Evolutionary conservation across 2,113 vertebrate species (phyloP).

Genomic region (Brachypodius melanocephalos): DNA sequence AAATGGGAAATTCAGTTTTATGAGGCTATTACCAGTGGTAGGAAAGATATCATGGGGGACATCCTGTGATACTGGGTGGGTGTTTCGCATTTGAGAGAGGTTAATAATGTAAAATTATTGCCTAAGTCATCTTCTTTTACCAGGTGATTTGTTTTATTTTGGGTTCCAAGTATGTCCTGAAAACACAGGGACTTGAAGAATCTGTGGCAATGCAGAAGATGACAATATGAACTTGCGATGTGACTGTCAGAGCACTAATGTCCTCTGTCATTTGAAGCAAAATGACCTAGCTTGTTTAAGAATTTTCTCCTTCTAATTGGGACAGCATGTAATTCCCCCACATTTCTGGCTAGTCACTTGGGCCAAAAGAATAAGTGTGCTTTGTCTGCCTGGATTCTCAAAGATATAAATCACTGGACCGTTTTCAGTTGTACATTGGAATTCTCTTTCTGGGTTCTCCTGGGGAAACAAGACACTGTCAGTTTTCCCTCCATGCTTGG

Average conservation of each 20-base stretch:
- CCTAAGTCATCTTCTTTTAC: not conserved
- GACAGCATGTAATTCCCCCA: not conserved
- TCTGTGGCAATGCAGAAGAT: not conserved
- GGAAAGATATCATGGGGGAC: not conserved
- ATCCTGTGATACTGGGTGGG: not conserved
- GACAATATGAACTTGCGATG: not conserved
- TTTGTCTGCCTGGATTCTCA: not conserved
- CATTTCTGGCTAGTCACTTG: not conserved
- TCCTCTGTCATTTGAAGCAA: not conserved
- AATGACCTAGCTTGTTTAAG: not conserved
- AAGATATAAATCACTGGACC: not conserved
- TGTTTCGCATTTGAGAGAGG: not conserved
- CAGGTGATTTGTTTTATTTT: not conserved
- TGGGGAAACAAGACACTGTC: not conserved
- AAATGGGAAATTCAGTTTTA: not conserved
- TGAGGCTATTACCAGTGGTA: not conserved
- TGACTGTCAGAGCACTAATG: not conserved
- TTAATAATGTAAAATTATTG: not conserved
- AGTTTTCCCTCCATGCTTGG: not conserved
- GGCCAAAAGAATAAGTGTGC: not conserved
- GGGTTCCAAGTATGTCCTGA: not conserved
- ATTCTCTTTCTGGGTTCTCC: not conserved
- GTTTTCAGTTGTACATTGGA: not conserved
- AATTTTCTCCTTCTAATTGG: not conserved
- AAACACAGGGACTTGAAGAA: not conserved